Base-by-base conservation (phyloP, 2,113 vertebrate species). In the Salvator merianae region DNA sequence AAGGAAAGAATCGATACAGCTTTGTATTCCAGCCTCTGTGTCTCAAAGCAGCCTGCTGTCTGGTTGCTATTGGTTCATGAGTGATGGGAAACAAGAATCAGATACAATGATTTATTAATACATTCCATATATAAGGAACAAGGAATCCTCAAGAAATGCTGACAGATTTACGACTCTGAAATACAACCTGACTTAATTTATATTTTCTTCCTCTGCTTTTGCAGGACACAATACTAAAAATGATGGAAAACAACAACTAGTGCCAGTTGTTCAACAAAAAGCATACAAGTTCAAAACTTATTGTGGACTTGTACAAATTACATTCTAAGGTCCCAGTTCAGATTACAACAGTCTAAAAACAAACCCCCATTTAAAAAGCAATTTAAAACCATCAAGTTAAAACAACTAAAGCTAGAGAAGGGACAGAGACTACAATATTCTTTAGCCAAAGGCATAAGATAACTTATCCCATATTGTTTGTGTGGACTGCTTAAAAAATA, bases 1-100 rank as follows among this genome's bases (percentile, higher is more conserved):
- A 4, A 71, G 86, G 63, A 9, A 66, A 77, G 79, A 82, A 92
- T 90, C 91, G 86, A 92, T 90, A 90, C 55, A 5, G 7, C 43
- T 47, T 47, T 47, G 43, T 47, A 47, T 5, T 47, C 6, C 53
- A 77, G 81, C 71, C 77, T 90, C 86, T 65, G 86, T 69, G 18
- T 75, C 36, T 79, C 50, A 12, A 79, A 83, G 30, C 32, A 71
- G 78, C 30, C 1, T 0, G 68, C 55, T 86, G 80, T 77, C 30
- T 5, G 0, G 65, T 34, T 81, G 77, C 76, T 87, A 34, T 43
- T 85, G 79, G 79, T 43, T 65, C 20, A 72, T 85, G 70, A 63
- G 30, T 38, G 84, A 13, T 59, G 79, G 73, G 50, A 65, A 78
- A 26, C 85, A 82, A 38, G 32, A 32, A 87, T 87, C 81, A 79